These are phyloP conservation scores for Sebastolobus alascanus DNA, from an alignment of 2,797 vertebrate species.

Conservation along the genomic window DNA sequence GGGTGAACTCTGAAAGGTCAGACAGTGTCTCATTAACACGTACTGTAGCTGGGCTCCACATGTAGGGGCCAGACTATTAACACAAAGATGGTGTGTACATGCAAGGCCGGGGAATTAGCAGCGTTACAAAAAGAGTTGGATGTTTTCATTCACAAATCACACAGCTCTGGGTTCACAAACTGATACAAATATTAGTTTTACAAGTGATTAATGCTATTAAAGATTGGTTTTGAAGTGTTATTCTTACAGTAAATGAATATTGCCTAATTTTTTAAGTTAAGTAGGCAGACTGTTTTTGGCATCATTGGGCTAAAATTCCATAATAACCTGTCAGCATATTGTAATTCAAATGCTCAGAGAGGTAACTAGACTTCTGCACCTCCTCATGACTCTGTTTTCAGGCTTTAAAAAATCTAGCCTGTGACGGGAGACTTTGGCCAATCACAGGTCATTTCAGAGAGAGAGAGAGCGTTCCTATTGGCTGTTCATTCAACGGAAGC, in stretches of 20 bases:
- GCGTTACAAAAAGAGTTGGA: background rate
- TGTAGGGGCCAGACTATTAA: conserved; percentile 41
- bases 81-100: conserved; percentile 23
- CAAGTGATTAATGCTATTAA: background rate
- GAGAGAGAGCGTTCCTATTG: no score
- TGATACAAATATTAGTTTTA: background rate
- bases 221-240: background rate
- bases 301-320: no score
- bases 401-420: no score
- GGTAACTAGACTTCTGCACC: no score
- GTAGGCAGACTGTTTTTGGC: no score
- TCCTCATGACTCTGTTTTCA: no score
- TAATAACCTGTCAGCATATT: no score
- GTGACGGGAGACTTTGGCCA: no score
- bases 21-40: conserved; percentile 78
- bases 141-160: conserved; percentile 19
- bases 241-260: background rate
- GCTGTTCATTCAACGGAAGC: no score
- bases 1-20: conserved; percentile 84
- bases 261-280: no score
- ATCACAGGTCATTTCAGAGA: no score
- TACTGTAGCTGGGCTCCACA: conserved; percentile 51
- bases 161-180: background rate
- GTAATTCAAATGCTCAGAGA: no score
- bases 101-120: background rate